Conservation (phyloP, 2,797 vertebrate genomes). For the Spinus pinus region DNA sequence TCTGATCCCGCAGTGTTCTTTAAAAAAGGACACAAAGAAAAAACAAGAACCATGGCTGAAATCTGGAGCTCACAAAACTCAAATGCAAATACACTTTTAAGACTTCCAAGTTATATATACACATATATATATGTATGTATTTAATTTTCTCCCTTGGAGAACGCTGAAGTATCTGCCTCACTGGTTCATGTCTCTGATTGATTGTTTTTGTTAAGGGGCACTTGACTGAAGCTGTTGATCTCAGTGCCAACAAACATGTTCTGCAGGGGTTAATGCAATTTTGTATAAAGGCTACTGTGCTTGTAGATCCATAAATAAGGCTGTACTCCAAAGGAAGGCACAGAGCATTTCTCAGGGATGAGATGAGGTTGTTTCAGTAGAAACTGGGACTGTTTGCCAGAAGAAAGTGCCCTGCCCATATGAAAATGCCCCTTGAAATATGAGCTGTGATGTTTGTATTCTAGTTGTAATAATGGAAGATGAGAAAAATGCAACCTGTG, state of each 20-base stretch:
- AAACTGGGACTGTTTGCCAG: neutral
- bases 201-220: neutral
- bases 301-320: neutral
- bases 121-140: neutral
- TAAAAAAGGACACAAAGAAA: neutral
- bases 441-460: neutral
- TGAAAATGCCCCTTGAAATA: neutral
- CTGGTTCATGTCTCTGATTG: neutral
- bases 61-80: neutral
- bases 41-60: neutral
- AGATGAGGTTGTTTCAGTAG: neutral
- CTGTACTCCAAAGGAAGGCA: neutral
- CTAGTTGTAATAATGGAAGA: neutral
- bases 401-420: neutral
- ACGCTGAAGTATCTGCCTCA: neutral
- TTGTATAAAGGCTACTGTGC: neutral
- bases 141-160: neutral
- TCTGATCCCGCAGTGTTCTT: neutral
- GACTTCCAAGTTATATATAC: neutral
- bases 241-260: neutral
- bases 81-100: neutral
- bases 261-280: neutral
- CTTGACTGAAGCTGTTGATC: neutral
- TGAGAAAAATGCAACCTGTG: neutral
- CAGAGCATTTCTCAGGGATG: neutral